These are phyloP conservation scores for Philereme vetulata DNA, from an alignment of 2,888 invertebrate genomes.

Conservation along the genomic window DNA sequence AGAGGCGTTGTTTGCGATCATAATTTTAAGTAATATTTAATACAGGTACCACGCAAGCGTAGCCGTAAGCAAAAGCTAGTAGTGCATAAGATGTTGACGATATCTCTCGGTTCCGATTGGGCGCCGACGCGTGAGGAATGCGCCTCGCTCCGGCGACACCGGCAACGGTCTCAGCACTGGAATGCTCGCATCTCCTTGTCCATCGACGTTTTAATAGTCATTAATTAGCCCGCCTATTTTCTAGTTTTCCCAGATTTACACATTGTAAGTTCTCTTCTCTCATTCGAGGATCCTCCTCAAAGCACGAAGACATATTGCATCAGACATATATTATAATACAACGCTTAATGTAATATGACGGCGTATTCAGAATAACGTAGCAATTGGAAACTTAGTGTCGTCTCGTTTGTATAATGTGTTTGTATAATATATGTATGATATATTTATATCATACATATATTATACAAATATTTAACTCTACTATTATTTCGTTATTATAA, in stretches of 20 bases:
- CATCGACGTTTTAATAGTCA: conserved; percentile 31
- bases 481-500: background rate
- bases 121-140: conserved; percentile 74
- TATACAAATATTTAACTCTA: too few species aligned
- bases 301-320: too few species aligned
- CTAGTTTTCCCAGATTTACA: conserved; percentile 26
- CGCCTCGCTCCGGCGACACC: conserved; percentile 69
- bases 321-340: too few species aligned
- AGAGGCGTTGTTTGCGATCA: too few species aligned
- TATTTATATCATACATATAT: too few species aligned
- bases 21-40: too few species aligned
- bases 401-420: too few species aligned
- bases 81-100: conserved; percentile 48
- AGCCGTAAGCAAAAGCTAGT: conserved; percentile 16
- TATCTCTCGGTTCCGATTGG: conserved; percentile 76
- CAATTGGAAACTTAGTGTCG: conserved; percentile 23
- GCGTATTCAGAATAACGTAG: background rate
- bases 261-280: too few species aligned
- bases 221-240: conserved; percentile 32
- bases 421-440: too few species aligned
- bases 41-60: too few species aligned
- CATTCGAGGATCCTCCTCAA: too few species aligned
- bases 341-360: too few species aligned
- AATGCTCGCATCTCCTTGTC: conserved; percentile 55
- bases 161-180: conserved; percentile 56